These are phyloP conservation scores for Trichopoda pennipes DNA, from an alignment of 2,888 invertebrate species.

Conservation along the genomic window DNA sequence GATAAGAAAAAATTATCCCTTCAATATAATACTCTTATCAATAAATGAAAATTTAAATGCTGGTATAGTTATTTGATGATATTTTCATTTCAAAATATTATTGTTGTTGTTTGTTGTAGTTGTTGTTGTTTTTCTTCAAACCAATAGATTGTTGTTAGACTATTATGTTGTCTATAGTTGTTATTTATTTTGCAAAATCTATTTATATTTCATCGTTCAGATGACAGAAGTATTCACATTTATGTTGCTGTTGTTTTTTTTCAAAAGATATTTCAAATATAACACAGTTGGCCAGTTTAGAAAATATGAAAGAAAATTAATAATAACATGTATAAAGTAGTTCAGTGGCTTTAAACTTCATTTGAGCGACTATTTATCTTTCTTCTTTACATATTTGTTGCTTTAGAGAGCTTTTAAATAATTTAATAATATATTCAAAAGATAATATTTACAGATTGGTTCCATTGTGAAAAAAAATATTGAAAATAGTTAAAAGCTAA, in stretches of 20 bases:
- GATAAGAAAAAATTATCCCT: background rate
- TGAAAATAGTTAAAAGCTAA: too few species aligned
- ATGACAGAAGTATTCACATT: slow-evolving; percentile 28
- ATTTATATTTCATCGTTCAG: slow-evolving; percentile 42
- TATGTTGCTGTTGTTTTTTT: background rate
- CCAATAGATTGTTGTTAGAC: too few species aligned
- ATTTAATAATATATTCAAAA: too few species aligned
- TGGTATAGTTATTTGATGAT: slow-evolving; percentile 53
- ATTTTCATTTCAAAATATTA: slow-evolving; percentile 25
- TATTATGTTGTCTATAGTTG: background rate
- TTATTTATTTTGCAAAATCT: slow-evolving; percentile 36
- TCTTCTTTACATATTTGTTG: too few species aligned
- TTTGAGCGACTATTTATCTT: too few species aligned
- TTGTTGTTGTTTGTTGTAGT: background rate
- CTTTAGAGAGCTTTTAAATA: too few species aligned
- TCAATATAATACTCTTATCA: background rate
- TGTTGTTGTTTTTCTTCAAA: too few species aligned
- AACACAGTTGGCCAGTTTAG: background rate
- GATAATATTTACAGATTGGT: too few species aligned
- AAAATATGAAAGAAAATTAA: background rate
- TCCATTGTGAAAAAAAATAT: too few species aligned
- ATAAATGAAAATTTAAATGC: slow-evolving; percentile 39
- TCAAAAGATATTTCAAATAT: background rate
- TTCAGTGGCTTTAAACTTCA: too few species aligned
- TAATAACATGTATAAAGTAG: too few species aligned